Evolutionary conservation across 2,888 invertebrate genomes (phyloP), one percentile per base, ranked within the genome.

Genomic region (Drosophila hamatofila): DNA sequence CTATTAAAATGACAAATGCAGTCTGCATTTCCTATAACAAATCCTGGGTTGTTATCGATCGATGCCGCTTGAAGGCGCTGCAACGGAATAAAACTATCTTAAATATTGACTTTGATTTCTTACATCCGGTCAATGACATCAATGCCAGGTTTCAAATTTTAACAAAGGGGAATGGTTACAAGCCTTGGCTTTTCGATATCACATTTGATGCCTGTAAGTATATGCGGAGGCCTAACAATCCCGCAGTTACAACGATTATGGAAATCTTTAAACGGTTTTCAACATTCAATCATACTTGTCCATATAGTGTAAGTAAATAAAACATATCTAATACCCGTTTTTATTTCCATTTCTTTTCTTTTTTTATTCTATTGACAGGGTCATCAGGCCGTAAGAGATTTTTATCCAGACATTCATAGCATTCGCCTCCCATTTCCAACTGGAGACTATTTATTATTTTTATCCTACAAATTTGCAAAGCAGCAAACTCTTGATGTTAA

Each of bases 221-320:
- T 33, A 2, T 64, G 2, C 27, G 37, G n/a, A 62, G 12, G 21
- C n/a, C 25, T 14, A 42, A 18, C 14, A 60, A 60, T n/a, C 41
- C 56, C 2, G 14, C 30, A 4, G 3, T 4, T 0, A 41, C 5
- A 18, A 23, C 56, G 41, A 21, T 60, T 42, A 7, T 5, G n/a
- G 21, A 14, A 12, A 1, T 27, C 2, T 54, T 41, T 12, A 30
- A 41, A 41, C 12, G 41, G 16, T 59, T 59, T 27, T 12, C 21
- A 6, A 42, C 37, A 11, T 0, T 77, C 8, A 64, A 76, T 39
- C 78, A 77, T 18, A 14, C 64, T 0, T 77, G 76, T 39, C 78
- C 73, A 2, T 66, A 42, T 55, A 2, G 12, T 39, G 78, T 78
- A 39, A 51, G 72, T 75, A n/a, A 16, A 46, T 18, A 39, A 9